Base-by-base conservation (phyloP, 2,888 invertebrate genomes). In the Protula sp. region DNA sequence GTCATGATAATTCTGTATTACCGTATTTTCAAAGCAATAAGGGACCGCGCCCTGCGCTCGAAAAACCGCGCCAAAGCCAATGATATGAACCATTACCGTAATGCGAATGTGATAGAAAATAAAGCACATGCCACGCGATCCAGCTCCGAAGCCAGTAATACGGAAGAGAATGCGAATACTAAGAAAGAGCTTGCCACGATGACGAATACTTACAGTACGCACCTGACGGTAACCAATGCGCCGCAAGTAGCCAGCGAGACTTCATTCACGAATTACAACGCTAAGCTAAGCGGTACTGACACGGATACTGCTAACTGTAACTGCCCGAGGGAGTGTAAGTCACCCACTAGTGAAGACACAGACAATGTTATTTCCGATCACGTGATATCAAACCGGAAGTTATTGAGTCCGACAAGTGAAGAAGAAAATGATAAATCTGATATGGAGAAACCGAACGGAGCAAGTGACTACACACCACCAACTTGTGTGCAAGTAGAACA, bases 1-100 rank as follows among this genome's bases (percentile, higher is more conserved):
- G 92, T 97, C 80, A 98, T 99, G 95, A 91, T 98, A 82, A 92
- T 92, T 82, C 88, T 98, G 61, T 98, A 98, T 83, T 94, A 92
- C 85, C 91, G 88, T 84, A 98, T 99, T 83, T 98, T 99, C 85
- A 90, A 91, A 87, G 94, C 95, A 72, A 72, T 84, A 30, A 72
- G 79, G 24, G 69, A 75, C 57, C 66, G 83, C 3, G 78, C 79
- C 4, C 68, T 64, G 51, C 67, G 67, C 47, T 52, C 61, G 5
- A 24, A 9, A 5, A 45, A 38, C 28, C 59, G 64, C 27, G 56
- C 54, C 28, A 57, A 58, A 56, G 65, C 69, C 28, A 69, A 71
- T 5, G 5, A 50, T 9, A 50, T 22, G 24, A 50, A 50, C 50
- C 9, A 24, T 24, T 5, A 9, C 19, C 9, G 24, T 24, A 5